These are phyloP conservation scores for Felis chaus DNA, from an alignment of 2,113 vertebrate species.

Conservation along the genomic window DNA sequence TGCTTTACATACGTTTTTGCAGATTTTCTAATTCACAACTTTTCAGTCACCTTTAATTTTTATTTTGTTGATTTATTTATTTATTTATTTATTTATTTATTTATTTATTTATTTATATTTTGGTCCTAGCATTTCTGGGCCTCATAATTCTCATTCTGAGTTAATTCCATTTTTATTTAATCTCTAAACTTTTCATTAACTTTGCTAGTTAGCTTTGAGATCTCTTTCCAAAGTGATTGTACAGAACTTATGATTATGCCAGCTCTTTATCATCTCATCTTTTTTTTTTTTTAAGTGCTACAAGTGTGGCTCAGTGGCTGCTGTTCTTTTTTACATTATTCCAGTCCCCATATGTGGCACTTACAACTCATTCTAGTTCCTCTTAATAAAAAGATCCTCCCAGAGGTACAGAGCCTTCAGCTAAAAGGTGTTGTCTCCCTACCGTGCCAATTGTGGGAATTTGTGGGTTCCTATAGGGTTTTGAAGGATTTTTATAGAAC, in stretches of 20 bases:
- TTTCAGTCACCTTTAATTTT: slow-evolving; percentile 27
- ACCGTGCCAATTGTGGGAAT: slow-evolving; percentile 75
- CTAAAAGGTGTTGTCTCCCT: slow-evolving; percentile 80
- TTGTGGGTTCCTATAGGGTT: slow-evolving; percentile 78
- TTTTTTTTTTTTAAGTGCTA: slow-evolving; percentile 71
- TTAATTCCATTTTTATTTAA: slow-evolving; percentile 77
- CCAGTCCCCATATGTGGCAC: slow-evolving; percentile 80
- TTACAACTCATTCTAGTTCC: slow-evolving; percentile 81
- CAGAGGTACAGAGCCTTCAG: slow-evolving; percentile 80
- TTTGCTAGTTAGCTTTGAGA: slow-evolving; percentile 78
- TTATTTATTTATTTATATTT: background rate
- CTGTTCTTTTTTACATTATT: slow-evolving; percentile 83
- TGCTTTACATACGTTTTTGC: slow-evolving; percentile 27
- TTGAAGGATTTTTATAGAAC: slow-evolving; percentile 81
- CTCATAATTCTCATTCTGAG: slow-evolving; percentile 55
- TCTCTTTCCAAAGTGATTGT: slow-evolving; percentile 71
- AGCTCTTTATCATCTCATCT: slow-evolving; percentile 78
- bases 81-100: too few relatives aligned
- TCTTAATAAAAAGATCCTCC: slow-evolving; percentile 86
- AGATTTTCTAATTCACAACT: slow-evolving; percentile 52
- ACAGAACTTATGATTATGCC: slow-evolving; percentile 65
- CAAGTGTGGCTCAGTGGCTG: slow-evolving; percentile 78
- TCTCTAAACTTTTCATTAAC: slow-evolving; percentile 70
- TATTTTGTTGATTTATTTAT: background rate
- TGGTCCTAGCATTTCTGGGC: slow-evolving; percentile 34